Conservation (phyloP, 2,113 vertebrate species). For the Elaphurus davidianus region DNA sequence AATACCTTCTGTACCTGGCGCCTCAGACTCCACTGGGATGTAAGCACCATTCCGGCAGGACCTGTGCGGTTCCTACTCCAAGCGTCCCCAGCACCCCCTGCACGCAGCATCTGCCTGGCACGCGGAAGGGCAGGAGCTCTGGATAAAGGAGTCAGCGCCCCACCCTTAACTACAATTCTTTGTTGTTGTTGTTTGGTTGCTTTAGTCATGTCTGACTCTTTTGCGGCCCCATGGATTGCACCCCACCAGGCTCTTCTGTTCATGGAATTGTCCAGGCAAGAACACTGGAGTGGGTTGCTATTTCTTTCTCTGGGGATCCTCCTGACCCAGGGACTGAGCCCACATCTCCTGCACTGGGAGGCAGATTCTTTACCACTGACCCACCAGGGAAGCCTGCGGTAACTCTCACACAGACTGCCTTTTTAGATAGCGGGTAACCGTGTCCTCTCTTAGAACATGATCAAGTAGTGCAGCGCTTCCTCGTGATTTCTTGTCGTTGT, state of each 20-base stretch:
- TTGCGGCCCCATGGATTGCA: background rate
- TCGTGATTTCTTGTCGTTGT: fast-evolving
- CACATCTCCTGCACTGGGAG: background rate
- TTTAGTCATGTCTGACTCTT: background rate
- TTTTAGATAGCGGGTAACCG: fast-evolving
- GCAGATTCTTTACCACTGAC: background rate
- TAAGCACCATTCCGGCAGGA: fast-evolving
- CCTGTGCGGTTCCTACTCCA: fast-evolving
- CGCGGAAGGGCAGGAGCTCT: fast-evolving
- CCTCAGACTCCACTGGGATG: background rate
- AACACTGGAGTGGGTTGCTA: background rate
- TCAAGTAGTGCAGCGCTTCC: fast-evolving
- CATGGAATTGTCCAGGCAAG: background rate
- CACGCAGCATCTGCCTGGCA: fast-evolving
- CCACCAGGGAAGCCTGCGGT: background rate
- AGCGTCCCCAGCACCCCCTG: background rate
- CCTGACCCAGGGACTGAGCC: background rate
- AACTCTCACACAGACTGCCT: fast-evolving
- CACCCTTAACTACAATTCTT: fast-evolving
- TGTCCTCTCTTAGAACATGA: fast-evolving
- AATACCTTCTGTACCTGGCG: fast-evolving
- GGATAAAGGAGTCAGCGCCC: background rate
- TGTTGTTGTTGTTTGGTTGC: background rate
- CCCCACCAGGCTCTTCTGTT: background rate
- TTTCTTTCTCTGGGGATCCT: background rate